Conservation (phyloP, 2,888 invertebrate species). For the Theristus sp. region DNA sequence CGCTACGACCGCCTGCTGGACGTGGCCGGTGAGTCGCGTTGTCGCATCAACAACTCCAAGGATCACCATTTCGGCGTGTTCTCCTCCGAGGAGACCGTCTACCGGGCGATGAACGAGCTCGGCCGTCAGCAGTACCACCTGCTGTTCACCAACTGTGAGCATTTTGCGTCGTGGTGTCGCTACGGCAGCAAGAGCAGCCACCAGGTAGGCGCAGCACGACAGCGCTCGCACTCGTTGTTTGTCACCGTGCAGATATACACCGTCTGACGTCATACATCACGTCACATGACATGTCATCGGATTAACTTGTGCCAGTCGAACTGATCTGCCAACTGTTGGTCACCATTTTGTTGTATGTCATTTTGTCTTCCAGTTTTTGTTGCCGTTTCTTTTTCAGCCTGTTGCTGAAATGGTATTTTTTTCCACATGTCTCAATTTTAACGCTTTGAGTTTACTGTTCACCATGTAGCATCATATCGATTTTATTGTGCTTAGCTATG, state of each 20-base stretch:
- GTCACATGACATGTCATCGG: too few relatives aligned
- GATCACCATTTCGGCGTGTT: slow-evolving; percentile 12
- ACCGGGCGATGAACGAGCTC: slow-evolving; percentile 15
- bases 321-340: not conserved
- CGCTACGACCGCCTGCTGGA: not conserved
- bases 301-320: not conserved
- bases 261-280: not conserved
- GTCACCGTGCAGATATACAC: not conserved
- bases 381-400: too few relatives aligned
- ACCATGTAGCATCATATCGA: too few relatives aligned
- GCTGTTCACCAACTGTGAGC: slow-evolving; percentile 26
- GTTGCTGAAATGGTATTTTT: too few relatives aligned
- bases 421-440: too few relatives aligned
- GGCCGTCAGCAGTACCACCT: slow-evolving; percentile 23
- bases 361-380: not conserved
- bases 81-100: slow-evolving; percentile 11
- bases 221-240: not conserved
- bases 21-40: not conserved
- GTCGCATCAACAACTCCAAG: slow-evolving; percentile 5
- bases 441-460: too few relatives aligned
- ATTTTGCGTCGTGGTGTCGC: slow-evolving; percentile 27
- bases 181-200: slow-evolving; percentile 13
- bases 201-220: not conserved
- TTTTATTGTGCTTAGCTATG: too few relatives aligned
- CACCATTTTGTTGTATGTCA: not conserved